phyloP scores from a whole-genome alignment of 2,888 invertebrate species.

The Saturnia japonica region DNA sequence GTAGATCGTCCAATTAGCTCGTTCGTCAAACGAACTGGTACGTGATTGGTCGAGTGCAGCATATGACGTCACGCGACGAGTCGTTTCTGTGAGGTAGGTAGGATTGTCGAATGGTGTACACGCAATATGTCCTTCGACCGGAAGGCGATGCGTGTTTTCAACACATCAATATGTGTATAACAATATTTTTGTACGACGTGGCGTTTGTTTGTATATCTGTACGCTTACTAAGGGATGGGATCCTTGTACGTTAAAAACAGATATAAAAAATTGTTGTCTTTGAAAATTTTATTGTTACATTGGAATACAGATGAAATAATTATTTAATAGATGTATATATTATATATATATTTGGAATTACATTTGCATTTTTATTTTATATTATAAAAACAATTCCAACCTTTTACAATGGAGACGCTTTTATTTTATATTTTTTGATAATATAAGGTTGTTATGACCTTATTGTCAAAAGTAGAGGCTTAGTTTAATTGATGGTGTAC shows the following conservation, averaged over 20 bases:
- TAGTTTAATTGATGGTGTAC: too few species aligned
- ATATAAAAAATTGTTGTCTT: constrained; percentile 81
- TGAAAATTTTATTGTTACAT: constrained; percentile 82
- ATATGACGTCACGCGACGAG: constrained; percentile 5
- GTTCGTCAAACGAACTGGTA: constrained; percentile 10
- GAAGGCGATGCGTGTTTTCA: constrained; percentile 7
- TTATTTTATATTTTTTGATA: too few species aligned
- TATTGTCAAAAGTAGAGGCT: too few species aligned
- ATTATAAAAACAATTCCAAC: neutral
- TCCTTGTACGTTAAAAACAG: constrained; percentile 70
- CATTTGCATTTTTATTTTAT: constrained; percentile 50
- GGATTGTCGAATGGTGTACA: neutral
- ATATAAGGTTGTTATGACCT: too few species aligned
- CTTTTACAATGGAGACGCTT: too few species aligned
- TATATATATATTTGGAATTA: constrained; percentile 80
- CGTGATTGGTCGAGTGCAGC: neutral
- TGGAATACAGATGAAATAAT: constrained; percentile 81
- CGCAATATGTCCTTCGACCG: neutral
- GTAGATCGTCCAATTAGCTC: neutral
- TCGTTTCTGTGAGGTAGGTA: neutral
- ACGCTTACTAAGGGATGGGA: constrained; percentile 54
- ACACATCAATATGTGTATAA: constrained; percentile 17
- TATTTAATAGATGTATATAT: constrained; percentile 82
- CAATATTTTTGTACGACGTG: constrained; percentile 56
- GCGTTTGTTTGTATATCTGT: constrained; percentile 32